A percentile compares a stretch with the other conserved stretches of the same genome.
phyloP scores from a whole-genome alignment of 2,113 vertebrate species.

The Dinomys branickii region DNA sequence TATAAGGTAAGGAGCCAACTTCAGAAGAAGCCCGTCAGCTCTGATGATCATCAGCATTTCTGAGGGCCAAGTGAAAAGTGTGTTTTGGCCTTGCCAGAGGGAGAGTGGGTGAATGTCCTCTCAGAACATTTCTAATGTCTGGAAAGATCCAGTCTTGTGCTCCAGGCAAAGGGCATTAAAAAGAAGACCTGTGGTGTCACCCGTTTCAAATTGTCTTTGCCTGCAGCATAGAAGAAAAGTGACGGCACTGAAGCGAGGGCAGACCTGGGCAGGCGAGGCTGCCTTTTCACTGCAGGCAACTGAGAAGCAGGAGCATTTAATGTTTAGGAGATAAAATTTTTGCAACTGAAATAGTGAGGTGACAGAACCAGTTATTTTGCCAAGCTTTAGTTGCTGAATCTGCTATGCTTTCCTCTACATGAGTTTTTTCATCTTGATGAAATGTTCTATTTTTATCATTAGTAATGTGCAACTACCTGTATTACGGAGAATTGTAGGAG shows the following conservation, averaged over 20 bases:
- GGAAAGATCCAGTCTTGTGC: slow-evolving; percentile 65
- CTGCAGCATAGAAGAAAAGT: slow-evolving; percentile 52
- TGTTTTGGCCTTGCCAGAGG: slow-evolving; percentile 64
- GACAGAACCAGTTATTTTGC: not conserved
- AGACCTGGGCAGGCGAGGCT: not conserved
- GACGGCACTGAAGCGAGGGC: not conserved
- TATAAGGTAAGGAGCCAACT: not conserved
- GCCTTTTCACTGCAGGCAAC: slow-evolving; percentile 3
- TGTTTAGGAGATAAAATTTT: slow-evolving; percentile 31
- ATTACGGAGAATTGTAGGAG: not conserved
- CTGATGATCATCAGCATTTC: slow-evolving; percentile 50
- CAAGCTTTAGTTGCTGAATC: not conserved
- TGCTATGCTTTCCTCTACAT: not conserved
- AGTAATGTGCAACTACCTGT: not conserved
- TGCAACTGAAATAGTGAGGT: not conserved
- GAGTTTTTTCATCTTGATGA: not conserved
- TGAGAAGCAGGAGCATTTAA: not conserved
- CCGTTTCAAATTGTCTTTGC: slow-evolving; percentile 75
- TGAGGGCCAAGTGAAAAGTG: slow-evolving; percentile 69
- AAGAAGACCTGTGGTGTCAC: slow-evolving; percentile 49
- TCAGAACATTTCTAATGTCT: slow-evolving; percentile 55
- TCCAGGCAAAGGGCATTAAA: slow-evolving; percentile 55
- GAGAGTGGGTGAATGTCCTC: slow-evolving; percentile 23
- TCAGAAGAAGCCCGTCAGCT: slow-evolving; percentile 39
- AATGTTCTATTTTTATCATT: not conserved